Evolutionary conservation across 2,888 invertebrate species (phyloP).

Genomic region (Parnassius apollo): DNA sequence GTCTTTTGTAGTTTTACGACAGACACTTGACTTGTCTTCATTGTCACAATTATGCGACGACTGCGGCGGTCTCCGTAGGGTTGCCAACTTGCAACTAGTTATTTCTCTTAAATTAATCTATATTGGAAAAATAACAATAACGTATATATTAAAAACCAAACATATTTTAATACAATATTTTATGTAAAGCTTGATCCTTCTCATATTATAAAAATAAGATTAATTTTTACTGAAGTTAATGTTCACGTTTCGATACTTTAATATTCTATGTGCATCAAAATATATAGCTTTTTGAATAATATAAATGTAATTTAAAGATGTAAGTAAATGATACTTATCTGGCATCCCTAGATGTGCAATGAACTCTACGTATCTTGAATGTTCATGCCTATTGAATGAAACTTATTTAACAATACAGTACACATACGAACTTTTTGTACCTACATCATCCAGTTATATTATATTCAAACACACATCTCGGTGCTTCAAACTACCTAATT

Average conservation of each 20-base stretch:
- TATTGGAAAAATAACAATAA: too few species aligned
- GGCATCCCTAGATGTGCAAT: slow-evolving; percentile 26
- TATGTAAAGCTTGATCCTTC: too few species aligned
- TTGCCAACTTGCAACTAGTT: slow-evolving; percentile 1
- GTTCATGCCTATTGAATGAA: slow-evolving; percentile 48
- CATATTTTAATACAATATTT: too few species aligned
- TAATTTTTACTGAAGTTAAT: too few species aligned
- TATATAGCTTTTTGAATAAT: too few species aligned
- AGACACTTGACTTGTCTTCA: slow-evolving; percentile 68
- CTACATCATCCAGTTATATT: slow-evolving; percentile 27
- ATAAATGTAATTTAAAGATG: too few species aligned
- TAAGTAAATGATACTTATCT: background rate
- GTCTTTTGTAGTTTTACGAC: slow-evolving; percentile 67
- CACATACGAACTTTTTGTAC: slow-evolving; percentile 29
- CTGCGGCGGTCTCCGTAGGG: slow-evolving; percentile 41
- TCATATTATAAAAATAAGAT: too few species aligned
- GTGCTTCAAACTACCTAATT: slow-evolving; percentile 31
- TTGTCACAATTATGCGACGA: slow-evolving; percentile 62
- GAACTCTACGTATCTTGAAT: slow-evolving; percentile 42
- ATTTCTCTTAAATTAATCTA: too few species aligned
- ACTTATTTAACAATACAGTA: slow-evolving; percentile 43
- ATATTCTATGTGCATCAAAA: too few species aligned
- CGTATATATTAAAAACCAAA: too few species aligned
- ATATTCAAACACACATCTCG: slow-evolving; percentile 32
- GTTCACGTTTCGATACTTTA: too few species aligned